These are phyloP conservation scores for Mesochorus sp. DNA, from an alignment of 2,888 invertebrate species.

Conservation along the genomic window DNA sequence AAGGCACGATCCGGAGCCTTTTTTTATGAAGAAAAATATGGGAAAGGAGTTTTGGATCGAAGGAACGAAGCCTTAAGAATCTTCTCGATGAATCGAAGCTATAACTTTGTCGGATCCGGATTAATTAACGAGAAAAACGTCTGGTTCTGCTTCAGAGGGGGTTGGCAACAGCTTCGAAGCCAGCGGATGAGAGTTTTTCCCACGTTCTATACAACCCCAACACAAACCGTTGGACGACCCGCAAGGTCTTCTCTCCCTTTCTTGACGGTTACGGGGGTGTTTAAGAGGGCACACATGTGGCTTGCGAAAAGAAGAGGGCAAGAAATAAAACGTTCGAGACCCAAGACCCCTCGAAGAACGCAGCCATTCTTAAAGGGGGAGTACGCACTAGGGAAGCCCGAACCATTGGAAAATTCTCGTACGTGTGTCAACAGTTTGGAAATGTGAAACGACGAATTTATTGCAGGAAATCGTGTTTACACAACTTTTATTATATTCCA, in stretches of 20 bases:
- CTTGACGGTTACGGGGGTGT: slow-evolving; percentile 71
- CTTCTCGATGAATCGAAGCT: neutral
- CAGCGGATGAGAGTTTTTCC: slow-evolving; percentile 70
- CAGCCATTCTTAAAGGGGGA: neutral
- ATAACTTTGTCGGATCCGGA: neutral
- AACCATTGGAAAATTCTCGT: neutral
- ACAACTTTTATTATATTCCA: too few species aligned
- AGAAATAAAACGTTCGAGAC: slow-evolving; percentile 29
- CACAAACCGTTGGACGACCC: slow-evolving; percentile 70
- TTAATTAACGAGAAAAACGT: slow-evolving; percentile 27
- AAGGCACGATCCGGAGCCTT: neutral
- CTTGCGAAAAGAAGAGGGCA: slow-evolving; percentile 68
- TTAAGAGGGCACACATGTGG: slow-evolving; percentile 70
- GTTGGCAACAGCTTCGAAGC: slow-evolving; percentile 66
- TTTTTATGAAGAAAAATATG: neutral
- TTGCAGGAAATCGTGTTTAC: neutral
- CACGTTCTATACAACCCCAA: slow-evolving; percentile 73
- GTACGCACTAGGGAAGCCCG: slow-evolving; percentile 3
- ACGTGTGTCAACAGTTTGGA: neutral
- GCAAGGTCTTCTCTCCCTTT: slow-evolving; percentile 32
- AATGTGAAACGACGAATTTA: neutral
- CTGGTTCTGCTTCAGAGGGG: neutral
- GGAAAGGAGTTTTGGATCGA: neutral
- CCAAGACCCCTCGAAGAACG: slow-evolving; percentile 52
- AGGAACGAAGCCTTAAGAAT: neutral